Percentiles rank a stretch among this genome's conserved stretches.
Evolutionary conservation across 1,140 invertebrate genomes (phyloP).

Genomic region (Aphis craccivora): DNA sequence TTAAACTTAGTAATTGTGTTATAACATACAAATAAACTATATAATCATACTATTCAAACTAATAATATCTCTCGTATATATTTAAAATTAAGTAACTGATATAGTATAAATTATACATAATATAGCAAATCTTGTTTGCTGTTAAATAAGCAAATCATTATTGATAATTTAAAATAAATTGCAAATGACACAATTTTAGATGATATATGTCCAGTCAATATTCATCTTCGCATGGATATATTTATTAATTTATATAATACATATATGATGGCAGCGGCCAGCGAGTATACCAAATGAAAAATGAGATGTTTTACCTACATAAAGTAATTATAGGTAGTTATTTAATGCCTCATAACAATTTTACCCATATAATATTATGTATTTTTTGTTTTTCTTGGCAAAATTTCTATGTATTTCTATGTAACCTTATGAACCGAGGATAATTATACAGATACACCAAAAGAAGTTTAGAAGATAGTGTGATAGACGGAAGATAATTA

Average conservation of each 20-base stretch:
- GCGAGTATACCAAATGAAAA: not conserved
- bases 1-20: not conserved
- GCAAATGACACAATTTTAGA: not conserved
- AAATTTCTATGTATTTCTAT: too few species aligned
- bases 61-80: not conserved
- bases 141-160: not conserved
- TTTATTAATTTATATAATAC: not conserved
- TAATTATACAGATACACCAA: too few species aligned
- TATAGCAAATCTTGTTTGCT: not conserved
- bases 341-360: not conserved
- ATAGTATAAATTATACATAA: not conserved
- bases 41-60: not conserved
- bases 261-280: not conserved
- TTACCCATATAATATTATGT: not conserved
- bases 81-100: not conserved
- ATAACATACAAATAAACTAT: not conserved
- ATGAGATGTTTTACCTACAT: not conserved
- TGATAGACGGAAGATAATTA: too few species aligned
- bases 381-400: too few species aligned
- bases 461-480: too few species aligned
- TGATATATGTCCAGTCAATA: not conserved
- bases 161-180: not conserved
- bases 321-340: not conserved
- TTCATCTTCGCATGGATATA: not conserved
- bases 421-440: too few species aligned